Conservation (phyloP, 2,888 invertebrate species). For the Stenoptilia bipunctidactyla region DNA sequence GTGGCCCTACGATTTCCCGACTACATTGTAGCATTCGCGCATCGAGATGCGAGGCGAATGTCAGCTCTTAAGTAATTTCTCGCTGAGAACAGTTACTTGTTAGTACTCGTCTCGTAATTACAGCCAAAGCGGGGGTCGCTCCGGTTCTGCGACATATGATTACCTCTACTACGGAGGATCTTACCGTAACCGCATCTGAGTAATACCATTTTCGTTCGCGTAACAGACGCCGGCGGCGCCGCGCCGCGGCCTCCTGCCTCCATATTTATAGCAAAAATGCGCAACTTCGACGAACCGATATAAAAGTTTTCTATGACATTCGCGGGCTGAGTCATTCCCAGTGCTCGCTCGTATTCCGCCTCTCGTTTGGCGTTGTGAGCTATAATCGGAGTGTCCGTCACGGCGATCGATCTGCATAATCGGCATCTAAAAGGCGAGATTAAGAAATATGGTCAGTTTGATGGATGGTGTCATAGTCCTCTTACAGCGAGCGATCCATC, state of each 20-base stretch:
- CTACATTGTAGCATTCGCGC: too few species aligned
- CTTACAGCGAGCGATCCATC: slow-evolving; percentile 23
- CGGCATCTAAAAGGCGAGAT: slow-evolving; percentile 16
- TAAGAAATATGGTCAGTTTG: slow-evolving; percentile 20
- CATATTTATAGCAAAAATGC: background rate
- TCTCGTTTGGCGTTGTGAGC: background rate
- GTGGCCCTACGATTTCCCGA: too few species aligned
- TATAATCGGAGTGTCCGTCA: slow-evolving; percentile 1
- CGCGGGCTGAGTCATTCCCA: background rate
- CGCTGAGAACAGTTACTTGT: too few species aligned
- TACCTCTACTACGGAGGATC: slow-evolving; percentile 11
- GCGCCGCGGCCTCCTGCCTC: background rate
- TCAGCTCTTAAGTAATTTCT: too few species aligned
- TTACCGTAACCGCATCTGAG: slow-evolving; percentile 17
- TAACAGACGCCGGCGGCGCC: too few species aligned
- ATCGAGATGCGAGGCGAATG: too few species aligned
- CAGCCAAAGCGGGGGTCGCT: background rate
- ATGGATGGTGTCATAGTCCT: slow-evolving; percentile 21
- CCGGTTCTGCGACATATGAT: background rate
- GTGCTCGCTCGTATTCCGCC: background rate
- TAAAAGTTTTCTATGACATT: background rate
- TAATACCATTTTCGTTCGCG: slow-evolving; percentile 11
- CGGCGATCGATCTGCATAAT: slow-evolving; percentile 2
- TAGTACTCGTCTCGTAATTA: background rate
- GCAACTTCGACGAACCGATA: background rate